These are phyloP conservation scores for Jordanella pulchra DNA, from an alignment of 2,797 vertebrate species.

Conservation along the genomic window DNA sequence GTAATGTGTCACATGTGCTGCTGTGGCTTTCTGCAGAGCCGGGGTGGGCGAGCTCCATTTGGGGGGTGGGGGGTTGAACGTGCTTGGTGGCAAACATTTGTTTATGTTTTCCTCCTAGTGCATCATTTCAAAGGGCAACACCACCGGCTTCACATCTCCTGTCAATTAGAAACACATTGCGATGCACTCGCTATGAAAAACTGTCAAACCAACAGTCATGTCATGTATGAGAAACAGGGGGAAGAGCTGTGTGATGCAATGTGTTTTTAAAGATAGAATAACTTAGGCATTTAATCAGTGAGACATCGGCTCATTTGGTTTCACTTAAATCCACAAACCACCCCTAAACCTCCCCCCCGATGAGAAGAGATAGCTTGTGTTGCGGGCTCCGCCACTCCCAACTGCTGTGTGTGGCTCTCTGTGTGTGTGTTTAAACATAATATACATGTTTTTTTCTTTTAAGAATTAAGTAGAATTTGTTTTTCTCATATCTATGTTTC, in stretches of 20 bases:
- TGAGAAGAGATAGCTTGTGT: slow-evolving; percentile 41
- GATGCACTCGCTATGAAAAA: slow-evolving; percentile 40
- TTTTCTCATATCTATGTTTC: slow-evolving; percentile 2
- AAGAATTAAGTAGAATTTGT: slow-evolving; percentile 4
- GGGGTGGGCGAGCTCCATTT: slow-evolving; percentile 28
- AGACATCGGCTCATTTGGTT: slow-evolving; percentile 63
- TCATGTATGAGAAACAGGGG: slow-evolving; percentile 39
- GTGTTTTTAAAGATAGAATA: slow-evolving; percentile 55
- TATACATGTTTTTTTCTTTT: neutral
- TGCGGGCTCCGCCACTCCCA: slow-evolving; percentile 27
- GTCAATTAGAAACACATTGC: slow-evolving; percentile 81
- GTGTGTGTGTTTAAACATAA: slow-evolving; percentile 4
- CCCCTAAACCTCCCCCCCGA: slow-evolving; percentile 10
- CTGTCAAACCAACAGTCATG: slow-evolving; percentile 64
- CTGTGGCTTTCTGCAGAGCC: slow-evolving; percentile 65
- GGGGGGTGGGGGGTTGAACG: slow-evolving; percentile 59
- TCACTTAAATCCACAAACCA: slow-evolving; percentile 59
- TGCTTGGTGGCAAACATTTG: slow-evolving; percentile 84
- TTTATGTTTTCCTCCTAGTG: slow-evolving; percentile 79
- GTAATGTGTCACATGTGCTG: slow-evolving; percentile 78
- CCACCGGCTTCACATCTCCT: slow-evolving; percentile 59
- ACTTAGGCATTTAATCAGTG: slow-evolving; percentile 53
- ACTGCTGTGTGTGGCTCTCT: slow-evolving; percentile 32
- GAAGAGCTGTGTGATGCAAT: slow-evolving; percentile 32
- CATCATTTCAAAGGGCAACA: slow-evolving; percentile 78